Evolutionary conservation across 2,888 invertebrate genomes (phyloP), one percentile per base, ranked within the genome.

Genomic region (Nesidiocoris tenuis): DNA sequence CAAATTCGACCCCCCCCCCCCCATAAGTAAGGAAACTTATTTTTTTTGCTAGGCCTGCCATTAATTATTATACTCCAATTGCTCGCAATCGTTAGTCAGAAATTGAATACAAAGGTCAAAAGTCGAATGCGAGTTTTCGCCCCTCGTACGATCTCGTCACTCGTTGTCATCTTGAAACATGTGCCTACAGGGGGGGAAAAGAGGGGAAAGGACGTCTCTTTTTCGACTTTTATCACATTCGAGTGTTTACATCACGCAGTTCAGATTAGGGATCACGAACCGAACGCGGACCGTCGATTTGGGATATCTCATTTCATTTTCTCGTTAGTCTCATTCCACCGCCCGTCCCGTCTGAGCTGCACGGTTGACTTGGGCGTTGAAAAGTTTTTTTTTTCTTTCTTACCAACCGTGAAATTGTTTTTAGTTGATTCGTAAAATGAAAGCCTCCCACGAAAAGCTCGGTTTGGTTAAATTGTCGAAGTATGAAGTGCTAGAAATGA

Each of bases 401-500:
- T n/a, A n/a, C n/a, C n/a, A n/a, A n/a, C n/a, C n/a, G n/a, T n/a
- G n/a, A n/a, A n/a, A n/a, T n/a, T n/a, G n/a, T n/a, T n/a, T n/a
- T n/a, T n/a, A n/a, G n/a, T n/a, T n/a, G n/a, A n/a, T n/a, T n/a
- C n/a, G n/a, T n/a, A 59, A 59, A 59, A 59, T 59, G 59, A n/a
- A 17, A n/a, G 59, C 19, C 59, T 59, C 59, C 19, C 59, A n/a
- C 59, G 59, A 59, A 39, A 3, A 12, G 39, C 39, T 39, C 59
- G 63, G 63, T 63, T 57, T 88, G 59, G 86, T 86, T 74, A 84
- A 84, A 22, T 84, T 87, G 75, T 85, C 88, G 17, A 79, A 83
- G 17, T 84, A 83, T 82, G 86, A 87, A 78, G 82, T 83, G 61
- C 79, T 85, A 21, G 83, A 84, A 79, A 84, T 88, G 75, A 85